Evolutionary conservation across 2,888 invertebrate genomes (phyloP).

Genomic region (Cactoblastis cactorum): DNA sequence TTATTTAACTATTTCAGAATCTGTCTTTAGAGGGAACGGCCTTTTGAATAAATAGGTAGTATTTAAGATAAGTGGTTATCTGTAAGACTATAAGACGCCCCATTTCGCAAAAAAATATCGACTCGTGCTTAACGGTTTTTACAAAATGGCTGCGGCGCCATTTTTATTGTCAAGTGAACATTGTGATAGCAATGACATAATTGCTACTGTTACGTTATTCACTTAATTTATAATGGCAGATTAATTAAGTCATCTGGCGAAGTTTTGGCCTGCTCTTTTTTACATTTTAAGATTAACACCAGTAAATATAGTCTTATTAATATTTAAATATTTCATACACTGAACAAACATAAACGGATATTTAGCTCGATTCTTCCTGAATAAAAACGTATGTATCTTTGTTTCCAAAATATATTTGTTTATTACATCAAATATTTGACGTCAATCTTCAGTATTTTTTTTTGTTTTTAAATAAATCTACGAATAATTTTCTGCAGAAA

Average conservation of each 20-base stretch:
- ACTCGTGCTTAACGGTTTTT: slow-evolving; percentile 3
- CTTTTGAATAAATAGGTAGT: neutral
- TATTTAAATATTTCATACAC: neutral
- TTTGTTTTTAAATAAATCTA: too few relatives aligned
- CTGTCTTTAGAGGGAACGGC: neutral
- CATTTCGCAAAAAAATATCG: neutral
- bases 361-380: too few relatives aligned
- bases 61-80: neutral
- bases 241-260: slow-evolving; percentile 2
- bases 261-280: too few relatives aligned
- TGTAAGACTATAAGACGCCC: neutral
- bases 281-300: too few relatives aligned
- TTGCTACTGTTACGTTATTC: slow-evolving; percentile 26
- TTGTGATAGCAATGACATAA: slow-evolving; percentile 48
- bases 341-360: too few relatives aligned
- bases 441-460: too few relatives aligned
- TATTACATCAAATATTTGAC: too few relatives aligned
- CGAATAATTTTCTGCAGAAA: too few relatives aligned
- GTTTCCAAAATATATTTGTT: too few relatives aligned
- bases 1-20: too few relatives aligned
- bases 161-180: slow-evolving; percentile 39
- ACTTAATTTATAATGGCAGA: slow-evolving; percentile 9
- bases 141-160: slow-evolving; percentile 28
- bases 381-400: too few relatives aligned
- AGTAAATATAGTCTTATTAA: too few relatives aligned